Conservation (phyloP, 35 echinoderm and acorn worm species). For the Holothuria glaberrima region DNA sequence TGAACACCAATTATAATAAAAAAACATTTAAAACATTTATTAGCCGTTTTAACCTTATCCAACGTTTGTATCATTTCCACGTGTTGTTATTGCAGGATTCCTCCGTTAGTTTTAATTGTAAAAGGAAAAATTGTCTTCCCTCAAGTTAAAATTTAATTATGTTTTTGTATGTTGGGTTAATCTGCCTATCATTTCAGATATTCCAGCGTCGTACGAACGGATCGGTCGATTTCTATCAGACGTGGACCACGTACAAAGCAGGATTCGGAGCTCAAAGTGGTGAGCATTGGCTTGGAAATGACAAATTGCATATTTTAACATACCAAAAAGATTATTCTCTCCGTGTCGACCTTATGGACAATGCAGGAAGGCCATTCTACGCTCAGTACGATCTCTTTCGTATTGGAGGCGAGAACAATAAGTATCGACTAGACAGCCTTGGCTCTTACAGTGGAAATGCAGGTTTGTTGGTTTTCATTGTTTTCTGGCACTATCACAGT, state of each 20-base stretch:
- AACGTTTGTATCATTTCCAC: too few species aligned
- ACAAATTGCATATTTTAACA: constrained; percentile 32
- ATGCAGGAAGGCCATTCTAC: not conserved
- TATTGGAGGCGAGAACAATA: not conserved
- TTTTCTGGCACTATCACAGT: too few species aligned
- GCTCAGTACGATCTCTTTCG: not conserved
- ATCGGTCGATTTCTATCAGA: not conserved
- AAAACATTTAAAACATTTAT: too few species aligned
- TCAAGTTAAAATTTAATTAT: too few species aligned
- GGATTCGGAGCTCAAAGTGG: constrained; percentile 7
- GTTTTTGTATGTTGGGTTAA: too few species aligned
- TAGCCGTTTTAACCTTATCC: too few species aligned
- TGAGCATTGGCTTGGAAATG: constrained; percentile 48
- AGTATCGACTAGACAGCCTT: not conserved
- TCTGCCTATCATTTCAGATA: too few species aligned
- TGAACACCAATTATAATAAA: too few species aligned
- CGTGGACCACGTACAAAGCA: not conserved
- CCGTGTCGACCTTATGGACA: not conserved
- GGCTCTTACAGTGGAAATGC: not conserved
- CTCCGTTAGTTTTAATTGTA: too few species aligned
- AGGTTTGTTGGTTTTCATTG: too few species aligned
- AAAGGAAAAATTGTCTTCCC: too few species aligned
- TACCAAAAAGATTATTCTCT: not conserved
- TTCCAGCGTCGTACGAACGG: constrained; percentile 27
- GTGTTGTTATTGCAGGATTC: too few species aligned